Conservation (phyloP, 1,140 invertebrate species). For the Caligus rogercresseyi region DNA sequence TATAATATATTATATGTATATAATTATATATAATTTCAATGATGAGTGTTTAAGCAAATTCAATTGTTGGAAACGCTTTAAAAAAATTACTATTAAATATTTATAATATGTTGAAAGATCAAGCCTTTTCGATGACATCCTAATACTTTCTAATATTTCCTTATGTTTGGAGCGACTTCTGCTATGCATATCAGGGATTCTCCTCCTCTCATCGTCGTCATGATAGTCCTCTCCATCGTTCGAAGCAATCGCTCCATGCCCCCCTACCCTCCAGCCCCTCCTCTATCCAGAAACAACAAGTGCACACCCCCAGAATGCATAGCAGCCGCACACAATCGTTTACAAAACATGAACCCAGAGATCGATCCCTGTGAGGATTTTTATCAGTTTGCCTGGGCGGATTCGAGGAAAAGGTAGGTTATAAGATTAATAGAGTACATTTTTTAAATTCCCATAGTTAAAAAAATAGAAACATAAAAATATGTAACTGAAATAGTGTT, state of each 20-base stretch:
- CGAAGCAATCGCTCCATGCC: neutral
- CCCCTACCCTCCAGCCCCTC: neutral
- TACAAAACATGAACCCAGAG: slow-evolving; percentile 56
- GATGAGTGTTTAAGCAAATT: too few species aligned
- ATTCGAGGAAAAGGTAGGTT: slow-evolving; percentile 56
- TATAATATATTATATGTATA: too few species aligned
- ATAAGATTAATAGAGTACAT: slow-evolving; percentile 38
- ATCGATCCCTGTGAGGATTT: slow-evolving; percentile 84
- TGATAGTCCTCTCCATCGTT: neutral
- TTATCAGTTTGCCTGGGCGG: slow-evolving; percentile 78
- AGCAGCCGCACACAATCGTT: slow-evolving; percentile 59
- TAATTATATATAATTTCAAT: too few species aligned
- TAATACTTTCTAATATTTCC: neutral
- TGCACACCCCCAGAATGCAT: slow-evolving; percentile 68
- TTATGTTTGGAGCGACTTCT: neutral
- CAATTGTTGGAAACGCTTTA: neutral
- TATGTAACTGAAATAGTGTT: neutral
- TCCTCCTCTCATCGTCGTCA: neutral
- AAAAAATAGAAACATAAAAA: neutral
- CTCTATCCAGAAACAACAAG: slow-evolving; percentile 26
- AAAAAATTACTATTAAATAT: neutral
- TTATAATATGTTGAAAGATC: neutral
- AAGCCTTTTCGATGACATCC: neutral
- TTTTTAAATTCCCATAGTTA: neutral
- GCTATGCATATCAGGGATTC: neutral